A percentile compares a stretch with the other conserved stretches of the same genome.
phyloP scores from a whole-genome alignment of 2,888 invertebrate genomes.

The Agrotis puta region DNA sequence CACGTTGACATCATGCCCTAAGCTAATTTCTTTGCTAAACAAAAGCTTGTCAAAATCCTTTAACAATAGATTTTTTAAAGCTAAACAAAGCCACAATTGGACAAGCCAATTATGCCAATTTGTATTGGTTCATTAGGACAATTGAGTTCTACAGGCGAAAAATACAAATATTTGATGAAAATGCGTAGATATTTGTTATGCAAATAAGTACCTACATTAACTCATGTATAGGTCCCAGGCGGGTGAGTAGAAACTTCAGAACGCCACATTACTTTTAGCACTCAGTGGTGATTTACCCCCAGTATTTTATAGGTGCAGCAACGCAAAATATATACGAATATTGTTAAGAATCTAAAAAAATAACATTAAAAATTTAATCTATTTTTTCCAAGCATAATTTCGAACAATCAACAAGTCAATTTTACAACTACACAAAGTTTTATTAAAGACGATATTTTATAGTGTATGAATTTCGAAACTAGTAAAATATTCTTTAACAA shows the following conservation, averaged over 20 bases:
- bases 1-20: too few species aligned
- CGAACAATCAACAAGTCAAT: constrained; percentile 26
- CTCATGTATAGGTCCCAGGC: too few species aligned
- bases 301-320: background rate
- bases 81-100: background rate
- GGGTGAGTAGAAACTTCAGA: too few species aligned
- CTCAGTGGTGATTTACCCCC: background rate
- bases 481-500: background rate
- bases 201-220: too few species aligned
- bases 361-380: constrained; percentile 21
- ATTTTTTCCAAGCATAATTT: constrained; percentile 27
- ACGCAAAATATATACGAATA: background rate
- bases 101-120: background rate
- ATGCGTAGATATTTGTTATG: background rate
- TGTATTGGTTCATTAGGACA: background rate
- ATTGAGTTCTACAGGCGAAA: too few species aligned
- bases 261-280: too few species aligned
- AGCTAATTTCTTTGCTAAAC: too few species aligned
- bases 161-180: background rate
- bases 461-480: constrained; percentile 7
- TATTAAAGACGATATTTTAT: constrained; percentile 15
- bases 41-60: too few species aligned
- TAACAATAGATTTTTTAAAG: too few species aligned
- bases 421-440: constrained; percentile 14
- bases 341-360: background rate